phyloP scores from a whole-genome alignment of 1,140 invertebrate species.

The Microplitis mediator region DNA sequence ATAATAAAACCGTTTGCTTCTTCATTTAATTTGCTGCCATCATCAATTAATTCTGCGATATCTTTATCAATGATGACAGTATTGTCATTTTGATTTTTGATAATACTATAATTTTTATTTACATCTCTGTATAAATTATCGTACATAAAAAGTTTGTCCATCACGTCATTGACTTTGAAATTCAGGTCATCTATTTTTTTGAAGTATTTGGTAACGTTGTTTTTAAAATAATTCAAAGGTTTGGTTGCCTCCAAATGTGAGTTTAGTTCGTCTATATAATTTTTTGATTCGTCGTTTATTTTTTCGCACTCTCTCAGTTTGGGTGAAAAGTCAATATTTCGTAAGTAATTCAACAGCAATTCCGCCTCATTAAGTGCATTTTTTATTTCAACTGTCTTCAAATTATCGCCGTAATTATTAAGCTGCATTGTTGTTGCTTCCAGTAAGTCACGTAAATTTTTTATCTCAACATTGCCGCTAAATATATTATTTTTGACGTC shows the following conservation, averaged over 20 bases:
- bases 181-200: slow-evolving; percentile 49
- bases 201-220: slow-evolving; percentile 45
- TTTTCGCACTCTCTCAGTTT: slow-evolving; percentile 55
- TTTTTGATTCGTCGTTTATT: slow-evolving; percentile 53
- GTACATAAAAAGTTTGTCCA: slow-evolving; percentile 53
- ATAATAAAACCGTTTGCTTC: slow-evolving; percentile 45
- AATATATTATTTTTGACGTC: slow-evolving; percentile 56
- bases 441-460: slow-evolving; percentile 46
- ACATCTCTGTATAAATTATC: slow-evolving; percentile 51
- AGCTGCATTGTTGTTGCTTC: slow-evolving; percentile 57
- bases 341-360: slow-evolving; percentile 64
- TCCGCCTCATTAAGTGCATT: slow-evolving; percentile 67
- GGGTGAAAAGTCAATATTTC: slow-evolving; percentile 60
- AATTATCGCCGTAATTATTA: slow-evolving; percentile 64
- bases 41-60: slow-evolving; percentile 36
- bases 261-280: slow-evolving; percentile 57
- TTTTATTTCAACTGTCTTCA: slow-evolving; percentile 66
- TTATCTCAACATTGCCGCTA: slow-evolving; percentile 48
- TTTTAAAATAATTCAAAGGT: slow-evolving; percentile 50
- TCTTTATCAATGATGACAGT: slow-evolving; percentile 41
- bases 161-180: slow-evolving; percentile 46
- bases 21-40: slow-evolving; percentile 47
- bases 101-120: slow-evolving; percentile 41
- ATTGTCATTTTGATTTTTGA: slow-evolving; percentile 36
- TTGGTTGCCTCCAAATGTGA: slow-evolving; percentile 54